Evolutionary conservation across 2,888 invertebrate genomes (phyloP).

Genomic region (Esperia sulphurella): DNA sequence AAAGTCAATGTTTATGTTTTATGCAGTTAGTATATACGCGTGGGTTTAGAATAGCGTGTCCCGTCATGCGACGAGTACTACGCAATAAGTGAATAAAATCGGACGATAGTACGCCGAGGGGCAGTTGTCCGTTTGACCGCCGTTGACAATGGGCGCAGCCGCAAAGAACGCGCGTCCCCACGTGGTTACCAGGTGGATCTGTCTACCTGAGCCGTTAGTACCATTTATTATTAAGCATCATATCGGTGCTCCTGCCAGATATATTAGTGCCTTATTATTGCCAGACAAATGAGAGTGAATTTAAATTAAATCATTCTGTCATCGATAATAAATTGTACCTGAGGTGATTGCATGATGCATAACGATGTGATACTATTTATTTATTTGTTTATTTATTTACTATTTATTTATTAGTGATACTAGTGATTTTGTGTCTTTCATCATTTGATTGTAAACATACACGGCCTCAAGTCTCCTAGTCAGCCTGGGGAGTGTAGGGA

Average conservation of each 20-base stretch:
- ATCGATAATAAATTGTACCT: background rate
- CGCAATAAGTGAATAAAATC: conserved; percentile 71
- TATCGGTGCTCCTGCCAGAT: background rate
- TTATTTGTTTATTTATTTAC: too few species aligned
- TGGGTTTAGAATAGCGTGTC: conserved; percentile 61
- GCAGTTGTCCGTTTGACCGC: conserved; percentile 58
- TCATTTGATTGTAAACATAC: conserved; percentile 13
- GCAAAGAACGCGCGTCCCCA: conserved; percentile 72
- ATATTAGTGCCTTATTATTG: background rate
- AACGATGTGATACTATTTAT: conserved; percentile 7
- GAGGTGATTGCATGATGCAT: background rate
- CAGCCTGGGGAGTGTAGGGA: too few species aligned
- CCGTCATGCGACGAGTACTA: conserved; percentile 48
- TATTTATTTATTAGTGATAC: conserved; percentile 2
- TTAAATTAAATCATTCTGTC: conserved; percentile 1
- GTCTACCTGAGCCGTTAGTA: conserved; percentile 68
- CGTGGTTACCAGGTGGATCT: conserved; percentile 73
- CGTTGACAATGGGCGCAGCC: conserved; percentile 71
- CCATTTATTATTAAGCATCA: background rate
- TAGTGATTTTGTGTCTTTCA: background rate
- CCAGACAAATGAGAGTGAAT: background rate
- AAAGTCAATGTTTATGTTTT: conserved; percentile 44
- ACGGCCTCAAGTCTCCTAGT: conserved; percentile 17
- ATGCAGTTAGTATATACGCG: conserved; percentile 55
- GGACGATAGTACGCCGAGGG: conserved; percentile 47